Evolutionary conservation across 2,888 invertebrate species (phyloP).

Genomic region (Phanerotoma sp.): DNA sequence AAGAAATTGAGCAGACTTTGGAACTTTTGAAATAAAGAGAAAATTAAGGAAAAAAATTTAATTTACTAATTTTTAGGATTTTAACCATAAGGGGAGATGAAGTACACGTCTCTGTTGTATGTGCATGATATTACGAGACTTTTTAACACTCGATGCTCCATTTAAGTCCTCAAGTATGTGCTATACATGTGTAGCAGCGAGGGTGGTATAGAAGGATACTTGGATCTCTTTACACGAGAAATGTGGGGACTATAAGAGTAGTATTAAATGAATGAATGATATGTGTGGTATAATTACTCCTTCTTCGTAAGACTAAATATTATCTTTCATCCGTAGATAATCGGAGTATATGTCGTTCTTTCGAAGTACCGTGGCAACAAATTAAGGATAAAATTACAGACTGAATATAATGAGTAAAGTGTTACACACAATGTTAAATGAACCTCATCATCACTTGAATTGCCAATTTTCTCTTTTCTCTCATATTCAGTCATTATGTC

Average conservation of each 20-base stretch:
- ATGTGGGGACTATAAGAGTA: not conserved
- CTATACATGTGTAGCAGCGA: too few relatives aligned
- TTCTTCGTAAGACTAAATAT: not conserved
- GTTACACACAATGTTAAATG: not conserved
- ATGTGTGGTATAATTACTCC: not conserved
- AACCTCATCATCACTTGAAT: constrained; percentile 6
- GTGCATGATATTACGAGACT: not conserved
- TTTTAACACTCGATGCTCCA: not conserved
- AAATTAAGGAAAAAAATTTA: too few relatives aligned
- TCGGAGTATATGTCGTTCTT: not conserved
- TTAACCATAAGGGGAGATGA: too few relatives aligned
- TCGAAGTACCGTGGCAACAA: not conserved
- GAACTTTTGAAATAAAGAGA: too few relatives aligned
- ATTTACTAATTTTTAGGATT: too few relatives aligned
- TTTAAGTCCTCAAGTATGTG: constrained; percentile 8
- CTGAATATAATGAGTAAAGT: constrained; percentile 1
- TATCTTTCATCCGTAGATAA: not conserved
- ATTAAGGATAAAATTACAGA: constrained; percentile 6
- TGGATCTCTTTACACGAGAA: not conserved
- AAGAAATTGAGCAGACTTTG: too few relatives aligned
- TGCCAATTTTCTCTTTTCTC: not conserved
- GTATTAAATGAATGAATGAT: not conserved
- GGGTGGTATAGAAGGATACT: not conserved
- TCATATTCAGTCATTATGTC: not conserved
- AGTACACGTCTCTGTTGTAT: not conserved